A percentile compares a stretch with the other conserved stretches of the same genome.
Evolutionary conservation across 2,797 vertebrate species (phyloP).

Genomic region (Austrolebias charrua): DNA sequence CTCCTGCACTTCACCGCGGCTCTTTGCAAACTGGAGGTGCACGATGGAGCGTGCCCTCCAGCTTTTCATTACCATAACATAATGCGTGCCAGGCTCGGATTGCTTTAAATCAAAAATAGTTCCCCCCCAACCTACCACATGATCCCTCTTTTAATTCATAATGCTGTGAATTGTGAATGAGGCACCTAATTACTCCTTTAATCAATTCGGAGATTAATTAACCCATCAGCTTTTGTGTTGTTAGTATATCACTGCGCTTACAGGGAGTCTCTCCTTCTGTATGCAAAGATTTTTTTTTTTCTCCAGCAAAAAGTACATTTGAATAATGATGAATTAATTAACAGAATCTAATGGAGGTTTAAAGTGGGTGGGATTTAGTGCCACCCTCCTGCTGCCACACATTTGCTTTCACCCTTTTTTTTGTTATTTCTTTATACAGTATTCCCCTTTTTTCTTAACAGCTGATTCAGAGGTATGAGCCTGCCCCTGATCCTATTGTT

Average conservation of each 20-base stretch:
- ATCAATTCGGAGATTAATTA: conserved; percentile 73
- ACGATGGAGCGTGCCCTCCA: conserved; percentile 26
- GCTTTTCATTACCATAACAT: conserved; percentile 53
- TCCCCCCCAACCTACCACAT: conserved; percentile 60
- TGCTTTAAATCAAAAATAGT: conserved; percentile 54
- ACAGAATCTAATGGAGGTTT: conserved; percentile 74
- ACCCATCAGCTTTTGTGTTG: conserved; percentile 74
- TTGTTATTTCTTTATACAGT: conserved; percentile 1
- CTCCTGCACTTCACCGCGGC: conserved; percentile 6
- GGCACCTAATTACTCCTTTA: conserved; percentile 74
- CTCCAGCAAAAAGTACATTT: conserved; percentile 63
- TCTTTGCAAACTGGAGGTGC: conserved; percentile 19
- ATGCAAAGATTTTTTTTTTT: conserved; percentile 53
- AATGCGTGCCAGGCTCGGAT: conserved; percentile 35
- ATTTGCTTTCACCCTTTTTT: conserved; percentile 46
- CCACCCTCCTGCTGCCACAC: conserved; percentile 71
- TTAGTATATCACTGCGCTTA: conserved; percentile 68
- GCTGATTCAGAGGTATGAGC: conserved; percentile 55
- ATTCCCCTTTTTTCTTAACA: conserved; percentile 25
- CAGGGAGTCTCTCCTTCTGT: conserved; percentile 63
- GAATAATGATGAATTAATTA: conserved; percentile 80
- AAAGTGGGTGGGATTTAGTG: conserved; percentile 77
- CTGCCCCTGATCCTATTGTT: conserved; percentile 65
- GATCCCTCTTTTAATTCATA: conserved; percentile 47
- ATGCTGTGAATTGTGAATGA: conserved; percentile 68